A percentile compares a stretch with the other conserved stretches of the same genome.
phyloP scores from a whole-genome alignment of 2,797 vertebrate species.

The Squalus acanthias region DNA sequence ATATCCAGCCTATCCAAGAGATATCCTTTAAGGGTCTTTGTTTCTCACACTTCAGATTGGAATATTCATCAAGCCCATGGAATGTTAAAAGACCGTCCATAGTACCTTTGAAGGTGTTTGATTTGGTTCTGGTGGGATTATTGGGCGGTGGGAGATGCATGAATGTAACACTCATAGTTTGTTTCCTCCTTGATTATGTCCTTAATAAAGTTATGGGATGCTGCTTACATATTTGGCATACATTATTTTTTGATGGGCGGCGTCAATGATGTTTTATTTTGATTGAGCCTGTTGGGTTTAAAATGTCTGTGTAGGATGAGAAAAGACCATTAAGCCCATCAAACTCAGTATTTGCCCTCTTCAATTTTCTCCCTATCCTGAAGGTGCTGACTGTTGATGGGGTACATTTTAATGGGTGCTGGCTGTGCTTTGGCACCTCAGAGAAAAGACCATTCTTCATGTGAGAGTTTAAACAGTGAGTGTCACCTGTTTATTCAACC shows the following conservation, averaged over 20 bases:
- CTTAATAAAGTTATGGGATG: slow-evolving; percentile 28
- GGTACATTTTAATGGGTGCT: not conserved
- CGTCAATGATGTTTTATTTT: not conserved
- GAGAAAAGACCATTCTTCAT: not conserved
- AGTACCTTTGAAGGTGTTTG: not conserved
- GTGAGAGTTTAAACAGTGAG: not conserved
- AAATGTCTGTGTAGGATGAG: not conserved
- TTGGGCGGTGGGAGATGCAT: not conserved
- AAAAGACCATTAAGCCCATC: not conserved
- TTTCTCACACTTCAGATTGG: not conserved
- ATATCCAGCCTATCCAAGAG: too few relatives aligned
- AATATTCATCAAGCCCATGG: not conserved
- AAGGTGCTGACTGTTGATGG: too few relatives aligned
- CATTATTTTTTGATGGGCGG: not conserved
- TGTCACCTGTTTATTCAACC: not conserved
- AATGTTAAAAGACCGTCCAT: not conserved
- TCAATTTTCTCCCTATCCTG: not conserved
- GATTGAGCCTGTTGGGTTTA: not conserved
- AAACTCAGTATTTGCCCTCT: not conserved
- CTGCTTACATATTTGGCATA: not conserved
- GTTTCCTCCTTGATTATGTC: not conserved
- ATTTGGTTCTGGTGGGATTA: not conserved
- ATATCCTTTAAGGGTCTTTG: not conserved
- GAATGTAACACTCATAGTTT: slow-evolving; percentile 8
- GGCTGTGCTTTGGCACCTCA: not conserved